Base-by-base conservation (phyloP, 2,797 vertebrate species). In the Trematomus bernacchii region DNA sequence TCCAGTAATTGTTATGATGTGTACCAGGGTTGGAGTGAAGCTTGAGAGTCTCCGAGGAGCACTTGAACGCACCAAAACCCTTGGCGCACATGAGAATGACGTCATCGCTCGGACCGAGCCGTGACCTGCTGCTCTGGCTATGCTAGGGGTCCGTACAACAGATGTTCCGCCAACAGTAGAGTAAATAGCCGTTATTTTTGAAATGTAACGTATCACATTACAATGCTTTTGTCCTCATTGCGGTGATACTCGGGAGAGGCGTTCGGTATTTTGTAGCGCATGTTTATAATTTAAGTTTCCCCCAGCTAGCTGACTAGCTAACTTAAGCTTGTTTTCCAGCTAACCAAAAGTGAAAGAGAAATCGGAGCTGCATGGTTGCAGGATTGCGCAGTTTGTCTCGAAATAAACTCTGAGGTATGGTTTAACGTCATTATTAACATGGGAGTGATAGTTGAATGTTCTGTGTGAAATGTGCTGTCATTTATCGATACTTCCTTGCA, bases 121-220 rank as follows among this genome's bases (percentile, higher is more conserved):
- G 73, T 91, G 89, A 93, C 89, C 92, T 67, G 85, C 87, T 85
- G 87, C 88, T 87, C 82, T 11, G 70, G 77, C 79, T 85, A 85
- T 48, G 90, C 90, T 91, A 90, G 66, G 60, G 79, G 54, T 79
- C 71, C 64, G 43, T n/a, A 44, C 60, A 19, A 71, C 86, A 86
- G 75, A 90, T 83, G 83, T 84, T 82, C 40, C 66, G 21, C 55
- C 8, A 1, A 1, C 65, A 77, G 71, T 3, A 21, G 63, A 33
- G 48, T 0, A 6, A 72, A 77, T 10, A 18, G 30, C n/a, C 10
- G 21, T 3, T 11, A 19, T 75, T 57, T 19, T 6, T 15, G 10
- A 61, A 63, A 66, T 37, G 73, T 19, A 9, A 7, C 30, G 14
- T 10, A 1, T 12, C 10, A 8, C 52, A 52, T 51, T 18, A 15